Conservation (phyloP, 2,888 invertebrate species). For the Hecatera dysodea region DNA sequence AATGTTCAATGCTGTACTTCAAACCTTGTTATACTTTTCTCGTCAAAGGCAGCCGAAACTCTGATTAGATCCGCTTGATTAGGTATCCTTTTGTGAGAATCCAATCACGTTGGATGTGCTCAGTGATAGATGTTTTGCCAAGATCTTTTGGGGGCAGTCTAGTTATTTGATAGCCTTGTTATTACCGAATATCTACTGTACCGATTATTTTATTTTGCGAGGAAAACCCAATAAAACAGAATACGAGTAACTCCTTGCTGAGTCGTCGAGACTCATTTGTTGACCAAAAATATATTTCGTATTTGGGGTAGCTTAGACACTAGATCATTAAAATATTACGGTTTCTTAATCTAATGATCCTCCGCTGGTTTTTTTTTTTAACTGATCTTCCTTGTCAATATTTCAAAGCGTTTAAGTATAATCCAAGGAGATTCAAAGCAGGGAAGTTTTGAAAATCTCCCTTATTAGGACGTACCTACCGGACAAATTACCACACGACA, state of each 20-base stretch:
- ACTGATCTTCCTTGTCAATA: background rate
- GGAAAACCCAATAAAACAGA: slow-evolving; percentile 1
- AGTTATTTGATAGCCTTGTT: slow-evolving; percentile 42
- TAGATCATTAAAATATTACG: slow-evolving; percentile 9
- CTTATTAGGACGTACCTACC: background rate
- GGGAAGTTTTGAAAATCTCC: background rate
- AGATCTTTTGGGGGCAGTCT: slow-evolving; percentile 23
- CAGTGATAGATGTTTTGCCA: slow-evolving; percentile 52
- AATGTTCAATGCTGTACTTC: slow-evolving; percentile 30
- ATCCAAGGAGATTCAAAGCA: background rate
- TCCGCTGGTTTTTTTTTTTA: background rate
- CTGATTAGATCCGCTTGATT: slow-evolving; percentile 63
- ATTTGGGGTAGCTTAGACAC: slow-evolving; percentile 18
- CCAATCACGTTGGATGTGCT: slow-evolving; percentile 54
- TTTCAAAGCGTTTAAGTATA: background rate
- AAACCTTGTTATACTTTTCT: slow-evolving; percentile 35
- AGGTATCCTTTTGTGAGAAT: slow-evolving; percentile 57
- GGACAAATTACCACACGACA: slow-evolving; percentile 30
- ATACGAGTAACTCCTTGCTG: background rate
- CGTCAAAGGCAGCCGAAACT: slow-evolving; percentile 55
- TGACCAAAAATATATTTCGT: slow-evolving; percentile 2
- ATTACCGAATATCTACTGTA: slow-evolving; percentile 32
- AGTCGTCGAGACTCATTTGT: slow-evolving; percentile 9
- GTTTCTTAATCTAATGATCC: slow-evolving; percentile 10
- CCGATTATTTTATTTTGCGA: slow-evolving; percentile 38